A percentile compares a stretch with the other conserved stretches of the same genome.
Conservation (phyloP, 2,113 vertebrate genomes). For the Monopterus albus region DNA sequence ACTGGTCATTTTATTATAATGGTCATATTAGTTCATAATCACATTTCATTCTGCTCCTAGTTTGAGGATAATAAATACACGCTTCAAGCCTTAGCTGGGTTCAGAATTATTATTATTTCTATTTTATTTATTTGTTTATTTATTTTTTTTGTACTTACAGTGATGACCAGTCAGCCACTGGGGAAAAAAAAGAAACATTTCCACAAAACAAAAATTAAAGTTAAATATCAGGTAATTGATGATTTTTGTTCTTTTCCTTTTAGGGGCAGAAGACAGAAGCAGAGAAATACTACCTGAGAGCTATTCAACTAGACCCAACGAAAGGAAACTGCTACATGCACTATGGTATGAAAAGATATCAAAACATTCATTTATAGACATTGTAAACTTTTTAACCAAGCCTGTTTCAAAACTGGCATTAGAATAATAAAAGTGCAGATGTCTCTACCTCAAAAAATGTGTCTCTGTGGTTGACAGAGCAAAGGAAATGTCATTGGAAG, state of each 20-base stretch:
- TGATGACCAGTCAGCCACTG: background rate
- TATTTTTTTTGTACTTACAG: too few species aligned
- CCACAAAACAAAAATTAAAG: background rate
- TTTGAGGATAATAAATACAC: too few species aligned
- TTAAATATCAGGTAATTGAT: background rate
- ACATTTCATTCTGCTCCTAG: too few species aligned
- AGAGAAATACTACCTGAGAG: slow-evolving; percentile 92
- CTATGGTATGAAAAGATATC: slow-evolving; percentile 87
- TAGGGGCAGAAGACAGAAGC: slow-evolving; percentile 93
- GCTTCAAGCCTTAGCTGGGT: too few species aligned
- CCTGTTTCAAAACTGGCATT: background rate
- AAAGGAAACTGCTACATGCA: slow-evolving; percentile 99
- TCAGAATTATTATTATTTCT: too few species aligned
- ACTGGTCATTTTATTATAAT: background rate
- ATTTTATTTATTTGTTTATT: too few species aligned
- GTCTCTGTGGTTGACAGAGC: background rate
- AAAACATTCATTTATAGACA: background rate
- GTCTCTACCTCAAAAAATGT: background rate
- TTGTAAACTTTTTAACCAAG: background rate
- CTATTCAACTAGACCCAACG: slow-evolving; percentile 92
- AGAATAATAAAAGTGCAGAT: background rate
- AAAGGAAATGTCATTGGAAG: background rate
- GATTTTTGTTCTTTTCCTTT: slow-evolving; percentile 41
- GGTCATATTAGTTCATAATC: background rate
- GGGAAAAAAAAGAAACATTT: background rate